Evolutionary conservation across 2,888 invertebrate genomes (phyloP).

Genomic region (Epiblema foenella): DNA sequence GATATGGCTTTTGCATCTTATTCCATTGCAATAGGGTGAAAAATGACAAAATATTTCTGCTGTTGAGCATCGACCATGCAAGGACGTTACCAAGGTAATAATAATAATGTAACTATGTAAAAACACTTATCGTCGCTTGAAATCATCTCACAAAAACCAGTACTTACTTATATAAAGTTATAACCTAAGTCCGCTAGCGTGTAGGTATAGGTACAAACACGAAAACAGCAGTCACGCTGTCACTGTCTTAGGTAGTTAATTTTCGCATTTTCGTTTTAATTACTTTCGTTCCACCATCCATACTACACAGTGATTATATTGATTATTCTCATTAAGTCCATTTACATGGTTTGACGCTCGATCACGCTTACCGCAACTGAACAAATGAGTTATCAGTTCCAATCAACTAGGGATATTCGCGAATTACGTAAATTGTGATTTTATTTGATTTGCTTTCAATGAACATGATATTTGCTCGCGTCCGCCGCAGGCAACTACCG

Average conservation of each 20-base stretch:
- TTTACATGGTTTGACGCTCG: neutral
- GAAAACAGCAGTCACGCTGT: slow-evolving; percentile 11
- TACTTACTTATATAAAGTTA: too few species aligned
- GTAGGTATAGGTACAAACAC: neutral
- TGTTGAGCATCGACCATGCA: too few species aligned
- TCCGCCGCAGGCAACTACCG: neutral
- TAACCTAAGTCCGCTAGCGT: too few species aligned
- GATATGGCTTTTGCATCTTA: too few species aligned
- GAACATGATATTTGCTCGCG: slow-evolving; percentile 20
- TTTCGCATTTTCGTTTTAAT: slow-evolving; percentile 23
- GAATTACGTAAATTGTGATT: slow-evolving; percentile 22
- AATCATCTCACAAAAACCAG: too few species aligned
- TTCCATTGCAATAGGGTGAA: too few species aligned
- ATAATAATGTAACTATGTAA: too few species aligned
- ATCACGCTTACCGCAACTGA: neutral
- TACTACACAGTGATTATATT: neutral
- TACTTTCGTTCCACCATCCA: slow-evolving; percentile 22
- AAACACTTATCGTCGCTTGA: too few species aligned
- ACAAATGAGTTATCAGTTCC: slow-evolving; percentile 30
- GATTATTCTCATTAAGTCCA: neutral
- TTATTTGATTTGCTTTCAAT: slow-evolving; percentile 30
- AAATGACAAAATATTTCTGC: too few species aligned
- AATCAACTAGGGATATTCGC: slow-evolving; percentile 6
- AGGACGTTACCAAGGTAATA: too few species aligned
- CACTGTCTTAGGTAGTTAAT: slow-evolving; percentile 14